phyloP scores from a whole-genome alignment of 2,888 invertebrate genomes.

The Sacculina carcini region DNA sequence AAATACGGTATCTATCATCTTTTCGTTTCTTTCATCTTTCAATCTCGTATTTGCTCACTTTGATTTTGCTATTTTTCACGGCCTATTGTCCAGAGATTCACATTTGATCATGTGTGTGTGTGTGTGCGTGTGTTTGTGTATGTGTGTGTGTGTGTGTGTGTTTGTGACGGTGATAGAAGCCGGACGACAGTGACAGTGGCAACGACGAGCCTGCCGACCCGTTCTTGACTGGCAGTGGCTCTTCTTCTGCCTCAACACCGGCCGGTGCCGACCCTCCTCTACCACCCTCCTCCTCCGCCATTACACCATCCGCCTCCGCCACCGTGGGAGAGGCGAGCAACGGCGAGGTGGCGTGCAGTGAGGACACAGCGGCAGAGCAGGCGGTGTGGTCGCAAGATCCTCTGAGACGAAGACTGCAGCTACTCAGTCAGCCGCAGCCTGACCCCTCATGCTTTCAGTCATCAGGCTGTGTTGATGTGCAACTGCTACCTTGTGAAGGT shows the following conservation, averaged over 20 bases:
- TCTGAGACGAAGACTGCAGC: no score
- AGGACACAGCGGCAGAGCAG: slow-evolving; percentile 30
- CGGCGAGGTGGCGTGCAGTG: slow-evolving; percentile 28
- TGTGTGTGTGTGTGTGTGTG: background rate
- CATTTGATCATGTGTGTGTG: no score
- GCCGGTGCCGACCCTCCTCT: background rate
- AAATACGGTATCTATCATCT: no score
- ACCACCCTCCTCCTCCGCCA: slow-evolving; percentile 1
- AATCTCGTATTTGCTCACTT: no score
- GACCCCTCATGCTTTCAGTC: no score
- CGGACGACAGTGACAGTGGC: slow-evolving; percentile 75
- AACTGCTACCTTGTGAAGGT: slow-evolving; percentile 46
- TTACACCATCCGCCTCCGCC: slow-evolving; percentile 12
- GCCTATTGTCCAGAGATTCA: no score
- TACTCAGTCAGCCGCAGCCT: no score
- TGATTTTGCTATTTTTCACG: no score
- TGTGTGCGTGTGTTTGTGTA: background rate
- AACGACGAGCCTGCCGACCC: slow-evolving; percentile 71
- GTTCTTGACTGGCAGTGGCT: slow-evolving; percentile 15
- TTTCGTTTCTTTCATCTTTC: no score
- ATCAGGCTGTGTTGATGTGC: no score
- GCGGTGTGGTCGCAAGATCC: no score
- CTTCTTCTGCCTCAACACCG: background rate
- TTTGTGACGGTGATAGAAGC: slow-evolving; percentile 25
- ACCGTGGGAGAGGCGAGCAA: background rate